These are phyloP conservation scores for Parasteatoda tepidariorum DNA, from an alignment of 1,140 invertebrate species.

Conservation along the genomic window DNA sequence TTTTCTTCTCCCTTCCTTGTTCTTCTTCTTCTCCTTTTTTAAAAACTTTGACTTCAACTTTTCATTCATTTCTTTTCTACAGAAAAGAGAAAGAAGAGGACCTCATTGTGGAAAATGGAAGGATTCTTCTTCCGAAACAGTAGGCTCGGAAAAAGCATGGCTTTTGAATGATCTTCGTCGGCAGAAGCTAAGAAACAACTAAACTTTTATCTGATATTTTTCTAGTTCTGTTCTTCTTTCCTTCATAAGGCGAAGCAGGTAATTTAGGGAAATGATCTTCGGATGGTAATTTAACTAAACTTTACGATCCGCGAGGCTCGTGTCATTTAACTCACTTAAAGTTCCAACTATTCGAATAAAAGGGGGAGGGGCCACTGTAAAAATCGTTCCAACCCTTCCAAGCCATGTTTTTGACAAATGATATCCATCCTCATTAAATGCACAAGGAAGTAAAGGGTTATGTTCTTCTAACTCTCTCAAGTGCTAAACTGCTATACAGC, in stretches of 20 bases:
- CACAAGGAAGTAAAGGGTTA: not conserved
- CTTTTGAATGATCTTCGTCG: conserved; percentile 27
- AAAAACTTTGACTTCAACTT: conserved; percentile 40
- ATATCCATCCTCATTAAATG: conserved; percentile 37
- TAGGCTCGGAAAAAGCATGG: conserved; percentile 44
- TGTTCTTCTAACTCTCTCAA: not conserved
- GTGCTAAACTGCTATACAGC: not conserved
- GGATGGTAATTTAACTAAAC: conserved; percentile 53
- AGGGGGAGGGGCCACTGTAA: conserved; percentile 9
- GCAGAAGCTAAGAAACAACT: not conserved
- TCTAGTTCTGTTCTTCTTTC: not conserved
- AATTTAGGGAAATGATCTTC: not conserved
- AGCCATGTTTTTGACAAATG: conserved; percentile 36
- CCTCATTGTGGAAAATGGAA: conserved; percentile 32
- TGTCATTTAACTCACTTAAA: conserved; percentile 58
- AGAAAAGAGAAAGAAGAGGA: not conserved
- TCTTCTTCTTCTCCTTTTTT: not conserved
- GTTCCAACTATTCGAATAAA: conserved; percentile 51
- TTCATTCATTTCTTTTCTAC: conserved; percentile 45
- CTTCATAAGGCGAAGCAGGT: not conserved
- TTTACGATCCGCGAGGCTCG: conserved; percentile 43
- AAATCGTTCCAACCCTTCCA: conserved; percentile 8
- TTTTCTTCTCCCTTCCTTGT: conserved; percentile 4
- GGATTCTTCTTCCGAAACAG: conserved; percentile 43
- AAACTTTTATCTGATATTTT: not conserved